Base-by-base conservation (phyloP, 2,888 invertebrate genomes). In the Troides oblongomaculatus region DNA sequence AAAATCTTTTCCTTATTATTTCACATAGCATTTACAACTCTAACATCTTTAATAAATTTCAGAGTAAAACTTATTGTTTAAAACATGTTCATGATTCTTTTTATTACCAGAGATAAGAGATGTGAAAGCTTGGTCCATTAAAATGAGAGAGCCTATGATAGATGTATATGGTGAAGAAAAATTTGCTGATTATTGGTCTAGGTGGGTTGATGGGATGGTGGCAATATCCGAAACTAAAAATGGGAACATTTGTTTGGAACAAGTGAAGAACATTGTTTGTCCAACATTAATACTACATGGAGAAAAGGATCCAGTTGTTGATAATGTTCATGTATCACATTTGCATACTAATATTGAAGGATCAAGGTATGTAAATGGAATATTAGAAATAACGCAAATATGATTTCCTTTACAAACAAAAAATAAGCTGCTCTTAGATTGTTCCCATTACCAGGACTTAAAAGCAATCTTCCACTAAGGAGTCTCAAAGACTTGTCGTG, bases 261-360 rank as follows among this genome's bases (percentile, higher is more conserved):
- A 93, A 46, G 80, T 97, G 57, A 83, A 93, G 3, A 89, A 95
- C 62, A 95, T 98, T 25, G 90, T 91, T 66, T 96, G 96, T 74
- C 96, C 96, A 0, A 97, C 97, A 0, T 93, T 97, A 25, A 95
- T 98, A 75, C 80, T 98, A 61, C 97, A 98, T 80, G 98, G 98
- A 0, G 94, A 94, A 74, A 96, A 96, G 81, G 98, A 98, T 87
- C 94, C 95, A 0, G 90, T 97, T 88, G 95, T 98, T 2, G 94
- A 95, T 1, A 81, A 89, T 25, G 95, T 95, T 72, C 98, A 98
- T 89, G 94, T 96, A 0, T 92, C 94, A 1, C 96, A 95, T 87
- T 88, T 98, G 25, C 92, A 94, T 65, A 90, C 94, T 18, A 92
- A 96, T 77, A 96, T 97, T 66, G 85, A 88, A 71, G 89, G 93